Conservation (phyloP, 1,140 invertebrate genomes). For the Centruroides sculpturatus region DNA sequence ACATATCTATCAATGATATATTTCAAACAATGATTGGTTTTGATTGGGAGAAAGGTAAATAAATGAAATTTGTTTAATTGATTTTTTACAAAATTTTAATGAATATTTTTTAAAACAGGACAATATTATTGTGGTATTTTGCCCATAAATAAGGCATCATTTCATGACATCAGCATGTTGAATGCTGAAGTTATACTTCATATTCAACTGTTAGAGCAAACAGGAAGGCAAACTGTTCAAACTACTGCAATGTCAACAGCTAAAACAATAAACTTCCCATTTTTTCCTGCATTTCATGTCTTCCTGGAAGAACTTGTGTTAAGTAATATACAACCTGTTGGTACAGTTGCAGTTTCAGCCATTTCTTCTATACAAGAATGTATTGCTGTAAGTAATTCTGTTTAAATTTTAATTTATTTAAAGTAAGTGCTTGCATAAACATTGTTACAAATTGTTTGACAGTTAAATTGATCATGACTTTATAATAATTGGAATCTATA, state of each 20-base stretch:
- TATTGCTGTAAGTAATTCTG: slow-evolving; percentile 1
- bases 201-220: slow-evolving; percentile 18
- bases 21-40: slow-evolving; percentile 8
- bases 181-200: slow-evolving; percentile 19
- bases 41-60: slow-evolving; percentile 13
- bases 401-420: too few relatives aligned
- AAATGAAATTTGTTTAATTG: not conserved
- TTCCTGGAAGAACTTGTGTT: slow-evolving; percentile 8
- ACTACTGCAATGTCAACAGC: slow-evolving; percentile 17
- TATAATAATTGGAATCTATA: too few relatives aligned
- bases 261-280: slow-evolving; percentile 18
- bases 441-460: too few relatives aligned
- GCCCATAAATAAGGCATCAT: slow-evolving; percentile 1
- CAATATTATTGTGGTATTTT: slow-evolving; percentile 22
- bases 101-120: slow-evolving; percentile 16
- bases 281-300: slow-evolving; percentile 27
- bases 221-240: too few relatives aligned
- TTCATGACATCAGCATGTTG: slow-evolving; percentile 22
- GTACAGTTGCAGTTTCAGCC: slow-evolving; percentile 5
- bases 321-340: slow-evolving; percentile 3
- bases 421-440: too few relatives aligned
- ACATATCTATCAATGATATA: slow-evolving; percentile 7
- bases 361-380: slow-evolving; percentile 7
- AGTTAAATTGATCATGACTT: too few relatives aligned
- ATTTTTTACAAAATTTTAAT: not conserved